Percentiles rank a stretch among this genome's conserved stretches.
Conservation (phyloP, 2,888 invertebrate species). For the Neoascia interrupta region DNA sequence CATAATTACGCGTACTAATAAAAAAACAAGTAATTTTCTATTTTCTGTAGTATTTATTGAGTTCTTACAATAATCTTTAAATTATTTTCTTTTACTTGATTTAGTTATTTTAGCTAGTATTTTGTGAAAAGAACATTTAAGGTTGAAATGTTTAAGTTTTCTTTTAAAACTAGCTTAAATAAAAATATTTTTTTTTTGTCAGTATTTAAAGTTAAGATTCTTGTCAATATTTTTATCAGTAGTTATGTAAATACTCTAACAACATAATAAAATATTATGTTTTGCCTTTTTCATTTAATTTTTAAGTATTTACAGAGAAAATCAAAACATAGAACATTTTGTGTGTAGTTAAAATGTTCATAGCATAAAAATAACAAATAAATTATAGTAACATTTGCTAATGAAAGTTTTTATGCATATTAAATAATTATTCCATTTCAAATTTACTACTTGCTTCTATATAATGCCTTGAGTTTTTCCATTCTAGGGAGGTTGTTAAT, state of each 20-base stretch:
- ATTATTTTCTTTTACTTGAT: conserved; percentile 50
- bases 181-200: conserved; percentile 31
- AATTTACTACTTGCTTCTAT: conserved; percentile 38
- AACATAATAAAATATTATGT: conserved; percentile 58
- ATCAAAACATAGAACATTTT: conserved; percentile 6
- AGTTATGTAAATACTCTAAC: conserved; percentile 60
- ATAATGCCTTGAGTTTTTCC: conserved; percentile 17
- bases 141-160: conserved; percentile 23
- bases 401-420: conserved; percentile 30
- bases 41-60: conserved; percentile 57
- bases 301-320: conserved; percentile 52
- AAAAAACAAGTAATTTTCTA: neutral
- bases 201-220: conserved; percentile 31
- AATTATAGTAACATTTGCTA: conserved; percentile 40
- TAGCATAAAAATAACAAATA: conserved; percentile 37
- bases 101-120: conserved; percentile 31
- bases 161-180: conserved; percentile 39
- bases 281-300: conserved; percentile 25
- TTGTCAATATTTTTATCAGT: conserved; percentile 30
- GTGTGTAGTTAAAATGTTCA: too few species aligned
- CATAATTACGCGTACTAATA: too few species aligned
- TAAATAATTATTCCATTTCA: conserved; percentile 56
- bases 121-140: conserved; percentile 61
- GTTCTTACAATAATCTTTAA: conserved; percentile 44
- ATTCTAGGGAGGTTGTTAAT: neutral